Percentiles rank a stretch among this genome's conserved stretches.
phyloP scores from a whole-genome alignment of 2,797 vertebrate species.

The Xenentodon cancila region DNA sequence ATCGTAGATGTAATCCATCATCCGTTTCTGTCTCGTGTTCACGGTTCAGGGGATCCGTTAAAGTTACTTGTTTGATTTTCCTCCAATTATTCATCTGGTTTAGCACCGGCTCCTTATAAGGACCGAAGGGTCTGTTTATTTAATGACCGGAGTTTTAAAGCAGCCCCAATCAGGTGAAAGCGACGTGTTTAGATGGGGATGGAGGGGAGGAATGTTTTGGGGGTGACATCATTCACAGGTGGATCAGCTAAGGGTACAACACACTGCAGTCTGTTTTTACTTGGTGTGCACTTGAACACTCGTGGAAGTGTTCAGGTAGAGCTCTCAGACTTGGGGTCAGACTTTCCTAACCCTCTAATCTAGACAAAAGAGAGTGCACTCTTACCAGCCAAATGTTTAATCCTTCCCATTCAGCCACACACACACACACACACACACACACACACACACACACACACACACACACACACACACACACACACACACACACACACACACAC shows the following conservation, averaged over 20 bases:
- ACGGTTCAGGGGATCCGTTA: constrained; percentile 44
- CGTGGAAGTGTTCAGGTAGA: constrained; percentile 39
- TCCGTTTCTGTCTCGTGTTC: constrained; percentile 46
- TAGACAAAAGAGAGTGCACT: constrained; percentile 44
- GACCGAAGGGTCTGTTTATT: constrained; percentile 64
- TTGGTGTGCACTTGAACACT: constrained; percentile 29
- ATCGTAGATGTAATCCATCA: constrained; percentile 31
- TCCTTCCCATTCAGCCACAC: not conserved
- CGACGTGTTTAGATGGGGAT: constrained; percentile 59
- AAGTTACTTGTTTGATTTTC: constrained; percentile 14
- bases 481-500: too few relatives aligned
- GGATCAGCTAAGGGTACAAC: constrained; percentile 36
- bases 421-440: too few relatives aligned
- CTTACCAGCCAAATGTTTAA: constrained; percentile 35
- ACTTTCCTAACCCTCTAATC: constrained; percentile 57
- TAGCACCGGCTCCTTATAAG: constrained; percentile 59
- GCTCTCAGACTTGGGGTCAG: constrained; percentile 23
- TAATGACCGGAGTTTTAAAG: constrained; percentile 67
- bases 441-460: too few relatives aligned
- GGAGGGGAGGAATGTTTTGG: constrained; percentile 53
- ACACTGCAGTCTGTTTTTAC: constrained; percentile 49
- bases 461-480: too few relatives aligned
- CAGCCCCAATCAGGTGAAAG: constrained; percentile 66
- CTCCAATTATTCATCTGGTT: constrained; percentile 24
- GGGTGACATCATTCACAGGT: constrained; percentile 71